phyloP scores from a whole-genome alignment of 2,888 invertebrate genomes.

The Lumbricus terrestris region DNA sequence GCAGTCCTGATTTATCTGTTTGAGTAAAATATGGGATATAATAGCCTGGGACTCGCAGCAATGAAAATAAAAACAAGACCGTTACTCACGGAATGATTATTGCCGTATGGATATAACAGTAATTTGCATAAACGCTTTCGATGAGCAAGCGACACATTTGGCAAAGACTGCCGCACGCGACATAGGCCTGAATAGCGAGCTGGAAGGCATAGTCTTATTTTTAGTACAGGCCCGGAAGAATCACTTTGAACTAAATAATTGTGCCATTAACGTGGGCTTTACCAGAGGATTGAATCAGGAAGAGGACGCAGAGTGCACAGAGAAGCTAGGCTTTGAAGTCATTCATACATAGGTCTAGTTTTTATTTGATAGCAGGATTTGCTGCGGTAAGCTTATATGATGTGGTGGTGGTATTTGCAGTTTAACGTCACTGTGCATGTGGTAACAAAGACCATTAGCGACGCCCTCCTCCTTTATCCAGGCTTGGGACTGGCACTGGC shows the following conservation, averaged over 20 bases:
- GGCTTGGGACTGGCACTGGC: no score
- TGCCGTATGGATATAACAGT: not conserved
- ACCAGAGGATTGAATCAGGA: not conserved
- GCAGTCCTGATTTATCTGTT: not conserved
- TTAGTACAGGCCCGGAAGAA: not conserved
- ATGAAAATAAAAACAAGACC: not conserved
- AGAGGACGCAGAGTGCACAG: not conserved
- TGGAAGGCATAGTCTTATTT: not conserved
- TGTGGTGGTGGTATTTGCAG: no score
- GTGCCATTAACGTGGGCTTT: not conserved
- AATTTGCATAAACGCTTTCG: not conserved
- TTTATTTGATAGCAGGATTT: not conserved
- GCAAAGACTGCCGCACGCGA: not conserved
- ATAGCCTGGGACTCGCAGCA: no score
- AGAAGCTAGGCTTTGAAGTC: not conserved
- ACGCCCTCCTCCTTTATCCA: no score
- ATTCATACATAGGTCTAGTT: not conserved
- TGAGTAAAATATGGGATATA: not conserved
- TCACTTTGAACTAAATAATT: not conserved
- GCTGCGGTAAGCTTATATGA: no score
- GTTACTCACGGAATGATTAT: not conserved
- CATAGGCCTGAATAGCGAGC: not conserved
- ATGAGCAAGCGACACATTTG: not conserved
- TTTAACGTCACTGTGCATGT: no score
- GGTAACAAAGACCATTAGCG: no score